Evolutionary conservation across 2,888 invertebrate genomes (phyloP), one percentile per base, ranked within the genome.

Genomic region (Celastrina argiolus): DNA sequence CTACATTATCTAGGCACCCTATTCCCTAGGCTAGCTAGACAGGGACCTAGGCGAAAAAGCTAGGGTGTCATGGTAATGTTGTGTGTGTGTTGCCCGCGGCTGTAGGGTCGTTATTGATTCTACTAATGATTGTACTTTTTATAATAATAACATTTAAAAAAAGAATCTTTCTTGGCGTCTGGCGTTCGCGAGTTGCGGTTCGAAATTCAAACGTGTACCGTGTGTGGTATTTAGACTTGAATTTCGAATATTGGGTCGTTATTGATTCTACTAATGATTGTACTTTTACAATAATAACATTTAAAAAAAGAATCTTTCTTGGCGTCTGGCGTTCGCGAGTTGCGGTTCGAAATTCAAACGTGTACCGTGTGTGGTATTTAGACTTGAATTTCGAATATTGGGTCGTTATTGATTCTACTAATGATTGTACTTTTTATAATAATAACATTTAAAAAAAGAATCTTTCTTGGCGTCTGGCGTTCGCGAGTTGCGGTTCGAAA

Each of bases 1-100:
- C 71, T 90, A 85, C 87, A 73, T 82, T 81, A 84, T 88, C 89
- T 90, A 91, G 88, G 87, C 88, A 84, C 89, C 88, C 87, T 86
- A 82, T 79, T 81, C 82, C 85, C 85, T 86, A 84, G 87, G 76
- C 77, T 83, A 77, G 82, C 86, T 88, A 88, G 88, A 84, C 82
- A 83, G 83, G 81, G 86, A 84, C 83, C 86, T 88, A 87, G 88
- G 84, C 86, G 79, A 88, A 88, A 87, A 87, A 83, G 82, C 79
- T 81, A 82, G 87, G 88, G 87, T 81, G 81, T 78, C 81, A 77
- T 74, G 75, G 67, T 68, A 69, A 59, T 68, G 66, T 66, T 64
- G 63, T 68, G 71, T 70, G 71, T 67, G 69, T 63, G 72, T 67
- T 66, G 66, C 65, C 67, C 64, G 64, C 56, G 61, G 56, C 65